phyloP scores from a whole-genome alignment of 2,888 invertebrate genomes.

The Julus scanicus region DNA sequence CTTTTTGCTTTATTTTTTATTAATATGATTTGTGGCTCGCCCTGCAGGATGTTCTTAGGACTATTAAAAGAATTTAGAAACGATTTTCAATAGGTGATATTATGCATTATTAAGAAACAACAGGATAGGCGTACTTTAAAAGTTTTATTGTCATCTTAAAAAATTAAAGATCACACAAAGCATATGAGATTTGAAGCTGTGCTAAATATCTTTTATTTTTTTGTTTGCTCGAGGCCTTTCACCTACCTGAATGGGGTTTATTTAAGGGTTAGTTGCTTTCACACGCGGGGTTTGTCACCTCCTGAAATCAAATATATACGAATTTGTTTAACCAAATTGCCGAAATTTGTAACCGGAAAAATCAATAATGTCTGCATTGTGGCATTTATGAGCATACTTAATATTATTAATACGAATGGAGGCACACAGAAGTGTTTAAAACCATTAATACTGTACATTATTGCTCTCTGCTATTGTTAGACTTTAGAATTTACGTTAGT shows the following conservation, averaged over 20 bases:
- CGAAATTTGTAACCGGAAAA: constrained; percentile 38
- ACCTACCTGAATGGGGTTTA: constrained; percentile 51
- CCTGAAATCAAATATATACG: constrained; percentile 48
- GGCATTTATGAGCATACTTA: neutral
- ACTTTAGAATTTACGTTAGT: neutral
- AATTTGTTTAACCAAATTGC: constrained; percentile 32
- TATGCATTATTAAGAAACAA: too few relatives aligned
- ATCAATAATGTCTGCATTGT: neutral
- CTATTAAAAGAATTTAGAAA: neutral
- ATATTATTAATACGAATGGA: neutral
- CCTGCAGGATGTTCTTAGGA: neutral
- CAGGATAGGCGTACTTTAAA: neutral
- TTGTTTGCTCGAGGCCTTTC: neutral
- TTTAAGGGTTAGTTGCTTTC: constrained; percentile 45
- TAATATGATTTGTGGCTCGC: neutral
- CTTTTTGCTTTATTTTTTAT: too few relatives aligned
- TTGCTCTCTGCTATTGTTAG: neutral
- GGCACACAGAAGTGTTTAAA: neutral
- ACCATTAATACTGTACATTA: neutral
- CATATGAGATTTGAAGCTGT: constrained; percentile 34
- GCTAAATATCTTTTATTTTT: neutral
- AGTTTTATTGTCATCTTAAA: neutral
- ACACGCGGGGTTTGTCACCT: constrained; percentile 1
- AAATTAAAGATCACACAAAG: neutral
- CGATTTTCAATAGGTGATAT: too few relatives aligned